phyloP scores from a whole-genome alignment of 2,797 vertebrate species.

The Poeciliopsis paucimaculata region DNA sequence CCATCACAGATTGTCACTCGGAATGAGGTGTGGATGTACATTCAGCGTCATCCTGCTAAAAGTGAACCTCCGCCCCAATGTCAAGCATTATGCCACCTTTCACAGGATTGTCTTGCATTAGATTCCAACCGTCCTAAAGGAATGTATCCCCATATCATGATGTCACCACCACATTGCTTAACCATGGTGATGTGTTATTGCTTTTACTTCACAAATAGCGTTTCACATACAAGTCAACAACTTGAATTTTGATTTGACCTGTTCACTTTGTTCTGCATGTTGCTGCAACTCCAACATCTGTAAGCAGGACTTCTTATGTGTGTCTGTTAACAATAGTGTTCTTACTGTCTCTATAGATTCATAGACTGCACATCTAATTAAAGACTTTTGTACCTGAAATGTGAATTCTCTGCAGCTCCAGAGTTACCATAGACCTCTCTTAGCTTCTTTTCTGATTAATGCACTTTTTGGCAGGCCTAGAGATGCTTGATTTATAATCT shows the following conservation, averaged over 20 bases:
- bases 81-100: not conserved
- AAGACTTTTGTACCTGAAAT: not conserved
- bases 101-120: not conserved
- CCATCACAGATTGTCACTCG: not conserved
- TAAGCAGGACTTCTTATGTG: not conserved
- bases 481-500: not conserved
- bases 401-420: not conserved
- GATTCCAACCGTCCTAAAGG: not conserved
- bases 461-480: not conserved
- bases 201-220: not conserved
- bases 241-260: not conserved
- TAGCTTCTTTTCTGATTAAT: slow-evolving; percentile 1
- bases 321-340: not conserved
- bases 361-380: not conserved
- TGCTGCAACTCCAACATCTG: not conserved
- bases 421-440: not conserved
- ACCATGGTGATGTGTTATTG: not conserved
- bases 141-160: not conserved
- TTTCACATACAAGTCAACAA: not conserved
- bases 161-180: not conserved
- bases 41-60: not conserved
- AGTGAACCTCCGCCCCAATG: not conserved
- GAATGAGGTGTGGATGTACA: not conserved
- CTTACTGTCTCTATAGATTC: not conserved
- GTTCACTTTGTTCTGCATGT: not conserved